A percentile compares a stretch with the other conserved stretches of the same genome.
Conservation (phyloP, 2,888 invertebrate genomes). For the Drosophila infuscata region DNA sequence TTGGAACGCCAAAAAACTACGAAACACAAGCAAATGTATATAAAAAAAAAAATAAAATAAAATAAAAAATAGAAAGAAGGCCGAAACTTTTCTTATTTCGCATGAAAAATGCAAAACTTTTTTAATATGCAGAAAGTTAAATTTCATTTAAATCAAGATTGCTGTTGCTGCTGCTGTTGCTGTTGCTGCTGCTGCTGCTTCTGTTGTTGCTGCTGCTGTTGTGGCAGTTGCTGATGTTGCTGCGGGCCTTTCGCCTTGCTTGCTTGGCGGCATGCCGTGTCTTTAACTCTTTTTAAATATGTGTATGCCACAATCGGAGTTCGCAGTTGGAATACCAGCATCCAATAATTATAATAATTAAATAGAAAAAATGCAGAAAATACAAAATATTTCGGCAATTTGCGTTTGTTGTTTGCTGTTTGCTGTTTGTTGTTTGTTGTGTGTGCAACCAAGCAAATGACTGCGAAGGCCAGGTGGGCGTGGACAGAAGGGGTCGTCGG, state of each 20-base stretch:
- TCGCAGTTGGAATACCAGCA: slow-evolving; percentile 32
- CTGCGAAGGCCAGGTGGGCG: slow-evolving; percentile 31
- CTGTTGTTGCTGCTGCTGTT: slow-evolving; percentile 24
- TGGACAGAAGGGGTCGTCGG: background rate
- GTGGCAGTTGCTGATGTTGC: slow-evolving; percentile 26
- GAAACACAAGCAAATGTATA: slow-evolving; percentile 17
- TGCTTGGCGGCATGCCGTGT: slow-evolving; percentile 31
- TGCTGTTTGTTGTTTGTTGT: slow-evolving; percentile 22
- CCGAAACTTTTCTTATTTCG: slow-evolving; percentile 78
- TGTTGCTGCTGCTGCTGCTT: background rate
- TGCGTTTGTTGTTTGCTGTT: slow-evolving; percentile 33
- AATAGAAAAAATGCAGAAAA: slow-evolving; percentile 13
- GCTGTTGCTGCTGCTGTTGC: slow-evolving; percentile 42
- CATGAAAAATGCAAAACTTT: slow-evolving; percentile 76
- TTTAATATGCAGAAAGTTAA: slow-evolving; percentile 78
- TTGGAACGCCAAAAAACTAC: slow-evolving; percentile 39
- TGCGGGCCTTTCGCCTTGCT: slow-evolving; percentile 27
- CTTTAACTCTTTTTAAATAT: slow-evolving; percentile 55
- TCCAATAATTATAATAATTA: slow-evolving; percentile 10
- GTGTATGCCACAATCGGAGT: slow-evolving; percentile 1
- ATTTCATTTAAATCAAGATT: slow-evolving; percentile 80
- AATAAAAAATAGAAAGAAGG: slow-evolving; percentile 42
- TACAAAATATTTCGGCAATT: slow-evolving; percentile 46
- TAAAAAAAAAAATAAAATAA: slow-evolving; percentile 6
- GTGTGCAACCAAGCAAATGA: slow-evolving; percentile 58